phyloP scores from a whole-genome alignment of 1,140 invertebrate genomes.

The Drosophila subpulchrella region DNA sequence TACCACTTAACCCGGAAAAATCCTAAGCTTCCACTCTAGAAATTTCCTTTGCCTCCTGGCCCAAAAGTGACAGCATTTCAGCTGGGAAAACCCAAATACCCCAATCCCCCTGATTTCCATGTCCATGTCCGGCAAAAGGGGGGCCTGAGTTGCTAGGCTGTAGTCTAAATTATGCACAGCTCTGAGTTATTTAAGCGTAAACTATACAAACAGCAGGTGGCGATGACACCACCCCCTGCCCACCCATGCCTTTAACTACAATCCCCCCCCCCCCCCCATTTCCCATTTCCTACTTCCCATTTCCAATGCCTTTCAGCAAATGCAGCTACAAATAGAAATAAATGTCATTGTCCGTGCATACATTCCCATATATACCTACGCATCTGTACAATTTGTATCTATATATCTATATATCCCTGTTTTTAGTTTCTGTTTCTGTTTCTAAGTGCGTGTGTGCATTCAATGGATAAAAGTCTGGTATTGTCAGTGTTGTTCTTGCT shows the following conservation, averaged over 20 bases:
- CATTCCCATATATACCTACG: not conserved
- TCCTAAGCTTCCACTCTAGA: constrained; percentile 6
- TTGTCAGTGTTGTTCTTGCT: constrained; percentile 30
- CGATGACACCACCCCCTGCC: constrained; percentile 11
- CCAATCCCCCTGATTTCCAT: not conserved
- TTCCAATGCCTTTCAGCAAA: constrained; percentile 11
- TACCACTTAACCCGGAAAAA: constrained; percentile 38
- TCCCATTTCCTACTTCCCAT: not conserved
- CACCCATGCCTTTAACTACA: not conserved
- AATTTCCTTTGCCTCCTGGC: too few species aligned
- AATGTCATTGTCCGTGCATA: constrained; percentile 50
- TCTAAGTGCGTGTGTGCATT: constrained; percentile 20
- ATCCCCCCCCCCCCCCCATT: not conserved
- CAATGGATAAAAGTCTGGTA: constrained; percentile 47
- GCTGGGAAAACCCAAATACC: not conserved
- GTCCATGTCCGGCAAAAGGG: not conserved
- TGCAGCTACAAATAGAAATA: constrained; percentile 63
- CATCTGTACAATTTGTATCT: constrained; percentile 5
- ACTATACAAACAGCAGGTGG: constrained; percentile 32
- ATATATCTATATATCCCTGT: constrained; percentile 1
- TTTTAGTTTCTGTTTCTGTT: not conserved
- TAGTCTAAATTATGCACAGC: constrained; percentile 50
- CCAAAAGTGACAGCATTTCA: constrained; percentile 13
- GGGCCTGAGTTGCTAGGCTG: constrained; percentile 3
- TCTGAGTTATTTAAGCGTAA: constrained; percentile 67